Conservation (phyloP, 2,888 invertebrate genomes). For the Teleiodes luculella region DNA sequence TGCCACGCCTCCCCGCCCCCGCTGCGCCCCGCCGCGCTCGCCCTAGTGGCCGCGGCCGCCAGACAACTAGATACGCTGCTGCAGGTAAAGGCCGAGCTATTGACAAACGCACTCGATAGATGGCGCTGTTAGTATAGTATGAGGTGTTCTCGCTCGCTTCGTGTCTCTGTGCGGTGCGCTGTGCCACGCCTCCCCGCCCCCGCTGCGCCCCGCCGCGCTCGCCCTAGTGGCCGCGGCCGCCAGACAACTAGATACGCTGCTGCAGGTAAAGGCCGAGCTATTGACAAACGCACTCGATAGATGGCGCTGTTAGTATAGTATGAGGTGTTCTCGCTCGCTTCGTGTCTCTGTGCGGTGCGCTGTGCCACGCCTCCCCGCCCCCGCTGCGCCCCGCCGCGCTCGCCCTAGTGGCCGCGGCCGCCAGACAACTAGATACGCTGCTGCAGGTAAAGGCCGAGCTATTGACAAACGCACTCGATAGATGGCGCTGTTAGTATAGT, state of each 20-base stretch:
- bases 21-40: conserved; percentile 79
- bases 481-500: too few relatives aligned
- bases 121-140: too few relatives aligned
- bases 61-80: conserved; percentile 91
- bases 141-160: conserved; percentile 85
- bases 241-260: conserved; percentile 89
- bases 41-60: conserved; percentile 90
- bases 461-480: too few relatives aligned
- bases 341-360: conserved; percentile 86
- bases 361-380: conserved; percentile 86
- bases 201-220: conserved; percentile 80
- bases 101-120: too few relatives aligned
- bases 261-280: conserved; percentile 69
- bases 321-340: conserved; percentile 86
- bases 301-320: too few relatives aligned
- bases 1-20: conserved; percentile 88
- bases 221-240: conserved; percentile 91
- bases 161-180: conserved; percentile 86
- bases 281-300: too few relatives aligned
- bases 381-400: conserved; percentile 81
- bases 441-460: conserved; percentile 71
- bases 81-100: conserved; percentile 51
- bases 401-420: conserved; percentile 89
- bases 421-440: conserved; percentile 90
- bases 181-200: conserved; percentile 87